Base-by-base conservation (phyloP, 2,888 invertebrate genomes). In the Epinotia brunnichana region DNA sequence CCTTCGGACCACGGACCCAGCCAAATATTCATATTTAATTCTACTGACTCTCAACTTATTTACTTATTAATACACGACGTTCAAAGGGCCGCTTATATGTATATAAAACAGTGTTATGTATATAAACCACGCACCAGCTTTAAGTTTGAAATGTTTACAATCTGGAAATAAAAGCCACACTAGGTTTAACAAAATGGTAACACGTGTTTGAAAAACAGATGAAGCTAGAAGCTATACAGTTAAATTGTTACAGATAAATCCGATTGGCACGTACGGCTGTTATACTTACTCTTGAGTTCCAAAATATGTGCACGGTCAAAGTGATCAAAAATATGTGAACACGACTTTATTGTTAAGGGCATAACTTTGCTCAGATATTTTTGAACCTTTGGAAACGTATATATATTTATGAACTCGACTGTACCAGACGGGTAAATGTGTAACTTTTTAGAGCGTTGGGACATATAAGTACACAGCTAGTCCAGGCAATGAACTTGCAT, bases 11-110 rank as follows among this genome's bases (percentile, higher is more conserved):
- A 84, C 82, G 83, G 83, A 80, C 81, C 83, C 85, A 83, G 86
- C 84, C 91, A 90, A 91, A 92, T 90, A 91, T 91, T 90, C 90
- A 92, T 92, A 91, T 91, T 91, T 91, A 90, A 92, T 92, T 90
- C 87, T 81, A 81, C 81, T 78, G 79, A 78, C 83, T 88, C 86
- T 86, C 84, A 84, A 77, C 77, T 75, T 76, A 76, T 82, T 82
- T 81, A 82, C 80, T 81, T 82, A 88, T 87, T 88, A 85, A 87
- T 84, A 87, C 87, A 87, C 83, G 83, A 82, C 83, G 80, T 80
- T 82, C 83, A 83, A 84, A 88, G 83, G 85, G 83, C 85, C 82
- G 80, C 83, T 85, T 71, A 74, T 51, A 39, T n/a, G 21, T 24
- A n/a, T n/a, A n/a, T n/a, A n/a, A n/a, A n/a, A n/a, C n/a, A n/a